A percentile compares a stretch with the other conserved stretches of the same genome.
Evolutionary conservation across 2,113 vertebrate genomes (phyloP).

Genomic region (Tenebrosternarchus preto): DNA sequence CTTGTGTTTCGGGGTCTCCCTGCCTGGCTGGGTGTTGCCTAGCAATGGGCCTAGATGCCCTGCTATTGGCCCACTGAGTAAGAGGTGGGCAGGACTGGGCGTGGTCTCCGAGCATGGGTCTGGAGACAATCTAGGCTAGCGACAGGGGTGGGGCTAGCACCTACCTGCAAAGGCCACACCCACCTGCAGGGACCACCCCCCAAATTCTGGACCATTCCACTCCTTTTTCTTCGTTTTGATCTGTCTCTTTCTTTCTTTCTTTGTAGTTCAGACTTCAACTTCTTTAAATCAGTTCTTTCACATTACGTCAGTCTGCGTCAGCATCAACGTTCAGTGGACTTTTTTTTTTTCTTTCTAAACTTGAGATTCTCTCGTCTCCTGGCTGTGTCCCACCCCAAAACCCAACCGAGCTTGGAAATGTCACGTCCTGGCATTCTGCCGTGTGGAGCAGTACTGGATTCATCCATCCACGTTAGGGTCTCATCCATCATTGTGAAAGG

Average conservation of each 20-base stretch:
- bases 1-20: constrained; percentile 53
- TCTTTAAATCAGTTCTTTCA: background rate
- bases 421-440: constrained; percentile 57
- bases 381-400: constrained; percentile 37
- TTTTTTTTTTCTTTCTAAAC: background rate
- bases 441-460: constrained; percentile 54
- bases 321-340: background rate
- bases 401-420: constrained; percentile 58
- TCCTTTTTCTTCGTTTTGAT: background rate
- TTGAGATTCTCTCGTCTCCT: too few species aligned
- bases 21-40: constrained; percentile 44
- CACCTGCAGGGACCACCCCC: too few species aligned
- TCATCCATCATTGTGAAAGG: constrained; percentile 53
- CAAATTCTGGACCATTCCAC: too few species aligned
- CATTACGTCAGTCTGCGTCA: background rate
- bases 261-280: background rate
- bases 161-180: too few species aligned
- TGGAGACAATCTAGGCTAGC: too few species aligned
- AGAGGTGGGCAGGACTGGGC: too few species aligned
- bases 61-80: too few species aligned
- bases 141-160: too few species aligned
- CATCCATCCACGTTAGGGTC: constrained; percentile 31
- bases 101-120: too few species aligned
- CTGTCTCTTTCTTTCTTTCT: background rate
- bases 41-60: too few species aligned